Evolutionary conservation across 2,888 invertebrate genomes (phyloP), one percentile per base, ranked within the genome.

Genomic region (Drosophila buzzatii): DNA sequence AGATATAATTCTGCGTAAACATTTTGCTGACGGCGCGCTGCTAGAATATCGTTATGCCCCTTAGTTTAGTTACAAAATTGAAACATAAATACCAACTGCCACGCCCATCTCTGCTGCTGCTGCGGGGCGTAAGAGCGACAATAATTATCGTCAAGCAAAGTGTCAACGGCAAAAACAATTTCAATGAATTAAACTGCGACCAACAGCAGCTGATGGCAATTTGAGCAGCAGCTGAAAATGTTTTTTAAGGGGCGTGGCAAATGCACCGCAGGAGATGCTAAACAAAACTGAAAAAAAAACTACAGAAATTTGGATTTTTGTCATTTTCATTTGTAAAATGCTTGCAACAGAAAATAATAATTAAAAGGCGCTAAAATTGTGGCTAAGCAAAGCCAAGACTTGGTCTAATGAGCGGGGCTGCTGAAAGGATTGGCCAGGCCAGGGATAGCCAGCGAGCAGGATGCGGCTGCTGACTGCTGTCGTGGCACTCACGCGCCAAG

Each of bases 321-420:
- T 81, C 78, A 55, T 72, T 78, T 81, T 81, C 78, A 78, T 79
- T 79, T 70, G 73, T 42, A 62, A 81, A 81, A 33, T 18, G 47
- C 23, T 27, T 65, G 82, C 76, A 77, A 67, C 67, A 76, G 75
- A 79, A 55, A 55, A 39, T 55, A 82, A 90, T 82, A 85, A 85
- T 82, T 74, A 85, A 85, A 83, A 85, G 82, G 66, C 79, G 79
- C 64, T 85, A 64, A 89, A 82, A 87, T 37, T 59, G 67, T 18
- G 77, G 77, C 77, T 71, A 64, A 77, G 81, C 77, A 45, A 42
- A 77, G 81, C 66, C 63, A 47, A 61, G 58, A 56, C 63, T 57
- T 57, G 20, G 16, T 42, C 65, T 65, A 61, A 74, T 64, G 61
- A 35, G 44, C 57, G 41, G 64, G 35, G 35, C 35, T 37, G 59